Base-by-base conservation (phyloP, 2,113 vertebrate species). In the Chaenogobius annularis region DNA sequence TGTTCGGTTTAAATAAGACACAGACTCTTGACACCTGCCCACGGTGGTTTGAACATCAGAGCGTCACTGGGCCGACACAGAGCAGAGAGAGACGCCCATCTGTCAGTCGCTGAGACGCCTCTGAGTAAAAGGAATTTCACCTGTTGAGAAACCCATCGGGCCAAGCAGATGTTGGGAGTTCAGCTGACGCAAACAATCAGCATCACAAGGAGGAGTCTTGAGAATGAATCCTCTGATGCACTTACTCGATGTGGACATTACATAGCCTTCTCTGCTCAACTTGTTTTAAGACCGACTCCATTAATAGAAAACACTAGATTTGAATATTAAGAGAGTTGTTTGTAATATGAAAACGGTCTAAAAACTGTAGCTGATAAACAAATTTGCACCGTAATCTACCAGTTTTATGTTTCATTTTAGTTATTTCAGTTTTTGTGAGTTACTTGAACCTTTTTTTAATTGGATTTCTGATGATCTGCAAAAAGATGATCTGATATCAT, bases 41-140 rank as follows among this genome's bases (percentile, higher is more conserved):
- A n/a, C 61, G n/a, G 61, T 5, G 61, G 35, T 13, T 61, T 63
- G 10, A 63, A 43, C 61, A 63, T 63, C 61, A 63, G 61, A 59
- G 22, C 4, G 56, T 23, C 56, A 31, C 56, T 4, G 61, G 10
- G 35, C 61, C 40, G 61, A 43, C 61, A 20, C 31, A 7, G 19
- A 63, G 19, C 37, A n/a, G 35, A 43, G 31, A 14, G 35, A 63
- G 17, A 43, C 31, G 43, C 61, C 37, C 61, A 40, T 63, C 61
- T 63, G 35, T 40, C 61, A 40, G 61, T 11, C 35, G 3, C 17
- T 0, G 37, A 43, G 19, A 63, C 61, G 35, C 43, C 35, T 17
- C 17, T 4, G 35, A 17, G 37, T 63, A 63, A 40, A 63, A 40
- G 9, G 35, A 63, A 63, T 20, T 40, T 17, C 61, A 63, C 11